These are phyloP conservation scores for Bombylius discolor DNA, from an alignment of 2,888 invertebrate genomes.

Conservation along the genomic window DNA sequence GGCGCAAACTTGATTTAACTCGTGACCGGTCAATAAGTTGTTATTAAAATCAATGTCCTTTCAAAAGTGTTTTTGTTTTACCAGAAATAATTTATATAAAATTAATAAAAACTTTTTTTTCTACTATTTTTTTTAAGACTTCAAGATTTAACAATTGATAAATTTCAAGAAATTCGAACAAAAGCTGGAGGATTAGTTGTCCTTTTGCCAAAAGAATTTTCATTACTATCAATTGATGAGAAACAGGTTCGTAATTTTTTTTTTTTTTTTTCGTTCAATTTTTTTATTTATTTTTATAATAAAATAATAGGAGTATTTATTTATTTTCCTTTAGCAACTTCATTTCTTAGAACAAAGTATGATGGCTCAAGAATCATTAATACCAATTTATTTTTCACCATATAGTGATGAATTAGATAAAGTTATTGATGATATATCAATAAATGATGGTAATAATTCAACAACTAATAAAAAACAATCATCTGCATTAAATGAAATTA, in stretches of 20 bases:
- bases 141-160: constrained; percentile 65
- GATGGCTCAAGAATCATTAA: constrained; percentile 61
- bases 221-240: constrained; percentile 48
- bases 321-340: constrained; percentile 45
- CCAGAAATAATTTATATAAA: too few relatives aligned
- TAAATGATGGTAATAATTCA: constrained; percentile 53
- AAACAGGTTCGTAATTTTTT: constrained; percentile 45
- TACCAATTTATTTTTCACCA: constrained; percentile 78
- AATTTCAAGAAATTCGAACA: constrained; percentile 58
- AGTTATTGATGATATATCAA: constrained; percentile 62
- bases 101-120: not conserved
- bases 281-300: not conserved
- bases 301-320: not conserved
- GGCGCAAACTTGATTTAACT: too few relatives aligned
- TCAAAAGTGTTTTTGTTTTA: not conserved
- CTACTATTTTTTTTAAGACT: constrained; percentile 37
- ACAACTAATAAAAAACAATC: constrained; percentile 39
- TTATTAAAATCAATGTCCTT: not conserved
- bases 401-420: constrained; percentile 61
- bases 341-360: constrained; percentile 69
- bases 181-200: constrained; percentile 80
- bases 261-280: not conserved
- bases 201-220: constrained; percentile 62
- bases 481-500: constrained; percentile 70
- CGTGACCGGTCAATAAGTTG: too few relatives aligned